Conservation (phyloP, 2,888 invertebrate genomes). For the Dione vanillae region DNA sequence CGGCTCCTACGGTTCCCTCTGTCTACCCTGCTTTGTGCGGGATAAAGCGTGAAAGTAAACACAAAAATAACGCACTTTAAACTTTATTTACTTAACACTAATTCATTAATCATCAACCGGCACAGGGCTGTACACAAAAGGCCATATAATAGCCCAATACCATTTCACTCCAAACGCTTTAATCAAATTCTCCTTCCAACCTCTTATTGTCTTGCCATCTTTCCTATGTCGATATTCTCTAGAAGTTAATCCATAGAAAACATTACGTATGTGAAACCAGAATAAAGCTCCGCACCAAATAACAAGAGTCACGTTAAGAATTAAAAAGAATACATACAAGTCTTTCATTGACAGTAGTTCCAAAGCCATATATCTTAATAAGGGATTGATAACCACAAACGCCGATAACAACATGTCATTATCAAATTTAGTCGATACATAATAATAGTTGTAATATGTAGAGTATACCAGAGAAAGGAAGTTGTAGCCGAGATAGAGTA, state of each 20-base stretch:
- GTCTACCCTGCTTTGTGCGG: no score
- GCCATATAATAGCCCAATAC: conserved; percentile 63
- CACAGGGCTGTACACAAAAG: conserved; percentile 60
- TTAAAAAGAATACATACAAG: conserved; percentile 56
- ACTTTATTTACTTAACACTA: neutral
- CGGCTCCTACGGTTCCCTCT: no score
- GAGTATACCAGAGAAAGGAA: conserved; percentile 87
- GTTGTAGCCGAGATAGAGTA: conserved; percentile 88
- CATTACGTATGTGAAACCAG: conserved; percentile 72
- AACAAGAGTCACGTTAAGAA: conserved; percentile 56
- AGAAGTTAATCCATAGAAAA: conserved; percentile 80
- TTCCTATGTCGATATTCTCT: conserved; percentile 67
- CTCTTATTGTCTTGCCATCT: conserved; percentile 86
- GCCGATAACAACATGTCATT: conserved; percentile 52
- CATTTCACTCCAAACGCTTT: conserved; percentile 77
- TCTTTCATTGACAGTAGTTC: conserved; percentile 56
- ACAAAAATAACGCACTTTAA: neutral
- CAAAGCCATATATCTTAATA: conserved; percentile 52
- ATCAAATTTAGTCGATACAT: conserved; percentile 75
- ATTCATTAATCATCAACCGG: conserved; percentile 41
- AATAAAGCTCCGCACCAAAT: conserved; percentile 57
- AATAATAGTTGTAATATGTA: conserved; percentile 86
- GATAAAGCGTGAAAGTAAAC: no score
- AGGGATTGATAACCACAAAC: conserved; percentile 58
- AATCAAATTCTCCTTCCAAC: conserved; percentile 83